Evolutionary conservation across 1,140 invertebrate species (phyloP).

Genomic region (Cotesia chilonis): DNA sequence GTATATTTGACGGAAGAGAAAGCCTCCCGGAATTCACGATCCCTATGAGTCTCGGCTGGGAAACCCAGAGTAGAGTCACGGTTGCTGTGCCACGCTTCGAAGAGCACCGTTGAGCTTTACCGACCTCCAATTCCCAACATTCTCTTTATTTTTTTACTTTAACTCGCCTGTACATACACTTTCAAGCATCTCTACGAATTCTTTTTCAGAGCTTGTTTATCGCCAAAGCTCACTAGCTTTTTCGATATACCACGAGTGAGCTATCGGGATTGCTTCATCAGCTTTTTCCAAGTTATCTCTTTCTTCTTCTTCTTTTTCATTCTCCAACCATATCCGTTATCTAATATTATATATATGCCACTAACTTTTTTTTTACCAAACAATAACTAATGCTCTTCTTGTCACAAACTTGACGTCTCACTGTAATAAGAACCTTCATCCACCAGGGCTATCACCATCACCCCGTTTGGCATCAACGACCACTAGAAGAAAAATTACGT

Average conservation of each 20-base stretch:
- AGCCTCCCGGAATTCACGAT: conserved; percentile 20
- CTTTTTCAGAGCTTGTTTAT: not conserved
- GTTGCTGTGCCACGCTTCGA: conserved; percentile 27
- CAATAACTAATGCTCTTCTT: conserved; percentile 12
- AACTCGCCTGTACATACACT: conserved; percentile 10
- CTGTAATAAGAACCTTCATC: not conserved
- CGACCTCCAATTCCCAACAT: conserved; percentile 16
- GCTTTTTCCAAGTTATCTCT: conserved; percentile 34
- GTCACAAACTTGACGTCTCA: conserved; percentile 13
- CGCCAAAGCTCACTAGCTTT: conserved; percentile 8
- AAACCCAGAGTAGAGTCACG: conserved; percentile 33
- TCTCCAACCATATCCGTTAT: no score
- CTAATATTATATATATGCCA: not conserved
- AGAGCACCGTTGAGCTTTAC: conserved; percentile 27
- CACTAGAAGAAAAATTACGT: not conserved
- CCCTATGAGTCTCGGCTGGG: conserved; percentile 8
- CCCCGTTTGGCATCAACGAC: not conserved
- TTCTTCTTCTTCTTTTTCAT: not conserved
- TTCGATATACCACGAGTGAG: conserved; percentile 16
- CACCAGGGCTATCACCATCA: no score
- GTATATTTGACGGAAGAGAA: not conserved
- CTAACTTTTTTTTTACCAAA: not conserved
- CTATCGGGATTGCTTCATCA: conserved; percentile 33
- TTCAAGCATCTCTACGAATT: conserved; percentile 12
- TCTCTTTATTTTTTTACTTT: not conserved